Conservation (phyloP, 2,888 invertebrate species). For the Pteria penguin region DNA sequence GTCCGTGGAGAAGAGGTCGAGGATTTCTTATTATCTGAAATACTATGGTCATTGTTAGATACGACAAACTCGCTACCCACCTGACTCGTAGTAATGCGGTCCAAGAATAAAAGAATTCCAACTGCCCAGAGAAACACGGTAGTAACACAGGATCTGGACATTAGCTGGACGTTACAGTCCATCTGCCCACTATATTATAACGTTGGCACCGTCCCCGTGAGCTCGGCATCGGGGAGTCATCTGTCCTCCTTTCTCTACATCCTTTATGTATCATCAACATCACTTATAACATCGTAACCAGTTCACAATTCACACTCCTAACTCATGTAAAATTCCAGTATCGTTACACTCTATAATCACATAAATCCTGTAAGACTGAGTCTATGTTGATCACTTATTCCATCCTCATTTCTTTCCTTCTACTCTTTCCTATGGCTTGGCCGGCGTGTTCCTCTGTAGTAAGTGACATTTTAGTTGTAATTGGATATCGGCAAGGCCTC, state of each 20-base stretch:
- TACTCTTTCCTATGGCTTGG: neutral
- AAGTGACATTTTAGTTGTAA: constrained; percentile 27
- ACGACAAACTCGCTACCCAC: too few relatives aligned
- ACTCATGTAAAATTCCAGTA: neutral
- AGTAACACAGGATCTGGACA: constrained; percentile 26
- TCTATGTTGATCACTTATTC: too few relatives aligned
- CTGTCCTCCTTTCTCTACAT: neutral
- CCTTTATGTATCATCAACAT: neutral
- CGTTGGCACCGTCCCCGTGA: neutral
- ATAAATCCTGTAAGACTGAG: neutral
- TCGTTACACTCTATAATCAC: neutral
- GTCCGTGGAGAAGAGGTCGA: too few relatives aligned
- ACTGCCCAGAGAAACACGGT: constrained; percentile 36
- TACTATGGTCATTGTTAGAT: too few relatives aligned
- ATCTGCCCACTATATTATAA: constrained; percentile 14
- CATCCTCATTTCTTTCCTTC: neutral
- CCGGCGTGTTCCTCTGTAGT: constrained; percentile 21
- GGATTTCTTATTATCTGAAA: too few relatives aligned
- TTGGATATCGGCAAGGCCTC: constrained; percentile 5
- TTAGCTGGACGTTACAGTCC: constrained; percentile 30
- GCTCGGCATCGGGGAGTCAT: constrained; percentile 19
- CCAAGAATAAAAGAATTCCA: neutral
- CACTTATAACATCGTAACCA: neutral
- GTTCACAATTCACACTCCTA: neutral
- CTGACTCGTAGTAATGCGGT: neutral